Base-by-base conservation (phyloP, 2,797 vertebrate genomes). In the Tarsius wallacei region DNA sequence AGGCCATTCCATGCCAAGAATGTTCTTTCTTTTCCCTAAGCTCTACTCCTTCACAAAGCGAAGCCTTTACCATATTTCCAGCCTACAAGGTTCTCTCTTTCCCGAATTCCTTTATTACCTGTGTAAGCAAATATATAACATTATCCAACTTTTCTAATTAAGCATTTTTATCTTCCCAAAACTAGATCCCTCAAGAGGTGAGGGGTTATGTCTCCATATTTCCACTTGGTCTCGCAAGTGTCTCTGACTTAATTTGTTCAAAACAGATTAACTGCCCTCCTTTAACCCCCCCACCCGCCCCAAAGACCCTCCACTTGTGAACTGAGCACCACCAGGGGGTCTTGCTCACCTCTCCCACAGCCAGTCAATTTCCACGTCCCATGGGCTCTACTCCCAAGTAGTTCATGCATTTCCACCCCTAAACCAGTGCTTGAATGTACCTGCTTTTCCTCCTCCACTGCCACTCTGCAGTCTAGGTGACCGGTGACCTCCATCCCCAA, bases 71-170 rank as follows among this genome's bases (percentile, higher is more conserved):
- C 57, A 81, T 90, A 81, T 87, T 93, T 73, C 71, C 11, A 19
- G 22, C 83, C 71, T 66, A 31, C 1, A 80, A 33, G 31, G 26
- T 76, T 81, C 31, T 90, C 31, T 92, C 36, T 78, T 90, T 90
- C 33, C 78, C 86, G 17, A 96, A 94, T 88, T 95, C 22, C 53
- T 87, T 86, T 71, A 84, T 57, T 63, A 93, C 31, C 55, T 81
- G 22, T 68, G 14, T 21, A 90, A 92, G 24, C 57, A 91, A 78
- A 93, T 59, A 94, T 24, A 85, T n/a, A 88, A 87, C 57, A 88
- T 78, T 80, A 93, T 42, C 81, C 76, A 93, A 19, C 24, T 81
- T 64, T 80, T 93, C 59, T n/a, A 83, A 13, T 36, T 93, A 90
- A 77, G 42, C 63, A 91, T 80, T 91, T 36, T 70, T 53, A 90